A percentile compares a stretch with the other conserved stretches of the same genome.
Conservation (phyloP, 2,888 invertebrate species). For the Neoascia interrupta region DNA sequence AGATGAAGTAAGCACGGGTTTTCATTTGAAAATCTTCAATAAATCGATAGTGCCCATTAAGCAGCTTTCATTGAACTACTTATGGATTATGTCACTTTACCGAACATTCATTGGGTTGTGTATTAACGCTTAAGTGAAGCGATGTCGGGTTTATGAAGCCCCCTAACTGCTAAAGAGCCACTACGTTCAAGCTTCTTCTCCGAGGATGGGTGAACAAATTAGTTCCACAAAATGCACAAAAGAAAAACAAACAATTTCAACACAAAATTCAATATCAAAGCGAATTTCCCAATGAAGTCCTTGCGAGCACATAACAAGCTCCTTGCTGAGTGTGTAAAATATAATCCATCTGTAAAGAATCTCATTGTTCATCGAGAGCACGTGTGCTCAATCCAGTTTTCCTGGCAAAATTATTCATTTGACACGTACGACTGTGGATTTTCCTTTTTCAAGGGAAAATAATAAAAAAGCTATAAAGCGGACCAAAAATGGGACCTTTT, state of each 20-base stretch:
- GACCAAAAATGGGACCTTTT: no score
- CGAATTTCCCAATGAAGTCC: constrained; percentile 11
- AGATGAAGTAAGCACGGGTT: not conserved
- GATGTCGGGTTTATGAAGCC: not conserved
- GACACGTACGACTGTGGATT: constrained; percentile 39
- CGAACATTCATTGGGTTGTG: constrained; percentile 32
- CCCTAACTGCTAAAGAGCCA: not conserved
- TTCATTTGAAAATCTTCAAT: constrained; percentile 30
- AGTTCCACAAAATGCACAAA: constrained; percentile 7
- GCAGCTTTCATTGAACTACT: constrained; percentile 42
- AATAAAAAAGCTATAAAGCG: no score
- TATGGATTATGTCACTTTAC: constrained; percentile 20
- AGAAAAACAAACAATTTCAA: constrained; percentile 1
- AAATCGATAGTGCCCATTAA: constrained; percentile 49
- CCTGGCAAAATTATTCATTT: constrained; percentile 33
- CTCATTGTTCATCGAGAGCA: constrained; percentile 27
- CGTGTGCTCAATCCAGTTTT: constrained; percentile 11
- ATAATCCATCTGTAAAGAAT: not conserved
- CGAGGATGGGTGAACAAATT: constrained; percentile 24
- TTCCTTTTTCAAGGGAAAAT: not conserved
- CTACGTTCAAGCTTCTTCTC: not conserved
- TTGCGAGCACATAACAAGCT: not conserved
- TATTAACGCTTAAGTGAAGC: constrained; percentile 11
- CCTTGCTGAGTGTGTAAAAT: not conserved
- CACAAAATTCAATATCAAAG: constrained; percentile 29